Evolutionary conservation across 2,888 invertebrate genomes (phyloP).

Genomic region (Aphelenchoides bicaudatus): DNA sequence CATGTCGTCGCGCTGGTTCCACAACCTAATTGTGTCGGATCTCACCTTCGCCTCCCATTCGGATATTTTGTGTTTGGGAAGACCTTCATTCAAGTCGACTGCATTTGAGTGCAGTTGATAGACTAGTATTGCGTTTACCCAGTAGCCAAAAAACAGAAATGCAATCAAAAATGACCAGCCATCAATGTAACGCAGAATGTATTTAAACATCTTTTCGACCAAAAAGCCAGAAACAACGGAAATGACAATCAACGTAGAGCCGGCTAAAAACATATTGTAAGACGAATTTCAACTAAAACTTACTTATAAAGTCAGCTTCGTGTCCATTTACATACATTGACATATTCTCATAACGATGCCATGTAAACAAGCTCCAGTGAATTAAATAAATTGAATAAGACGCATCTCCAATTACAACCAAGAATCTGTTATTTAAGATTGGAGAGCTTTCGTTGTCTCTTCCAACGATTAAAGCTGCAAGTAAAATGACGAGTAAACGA

Average conservation of each 20-base stretch:
- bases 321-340: not conserved
- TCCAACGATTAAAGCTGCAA: constrained; percentile 6
- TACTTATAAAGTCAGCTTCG: constrained; percentile 1
- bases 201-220: constrained; percentile 1
- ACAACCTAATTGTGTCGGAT: too few relatives aligned
- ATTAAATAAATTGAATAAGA: constrained; percentile 8
- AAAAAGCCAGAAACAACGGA: not conserved
- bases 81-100: not conserved
- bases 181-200: not conserved
- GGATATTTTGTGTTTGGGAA: too few relatives aligned
- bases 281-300: not conserved
- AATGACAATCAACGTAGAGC: constrained; percentile 4
- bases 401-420: not conserved
- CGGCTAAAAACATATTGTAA: too few relatives aligned
- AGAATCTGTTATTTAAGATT: not conserved
- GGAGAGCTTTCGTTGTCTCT: not conserved
- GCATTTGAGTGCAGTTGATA: not conserved
- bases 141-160: not conserved
- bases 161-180: not conserved
- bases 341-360: constrained; percentile 1
- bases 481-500: not conserved
- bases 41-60: too few relatives aligned
- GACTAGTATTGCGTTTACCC: not conserved
- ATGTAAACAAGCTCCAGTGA: constrained; percentile 6
- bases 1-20: not conserved